These are phyloP conservation scores for Centroberyx gerrardi DNA, from an alignment of 2,797 vertebrate genomes.

Conservation along the genomic window DNA sequence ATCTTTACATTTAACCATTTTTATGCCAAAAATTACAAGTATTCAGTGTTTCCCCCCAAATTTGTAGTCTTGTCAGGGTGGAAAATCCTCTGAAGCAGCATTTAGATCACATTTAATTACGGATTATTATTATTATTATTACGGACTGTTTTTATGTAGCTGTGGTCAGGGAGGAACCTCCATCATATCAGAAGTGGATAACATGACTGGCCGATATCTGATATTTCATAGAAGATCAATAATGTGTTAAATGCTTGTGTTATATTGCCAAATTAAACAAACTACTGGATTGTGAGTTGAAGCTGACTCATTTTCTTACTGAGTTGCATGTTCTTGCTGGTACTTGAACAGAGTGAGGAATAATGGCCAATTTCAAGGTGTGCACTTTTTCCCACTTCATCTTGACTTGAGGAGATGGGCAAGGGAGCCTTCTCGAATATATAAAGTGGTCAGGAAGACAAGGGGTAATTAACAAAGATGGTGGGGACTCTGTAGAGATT, in stretches of 20 bases:
- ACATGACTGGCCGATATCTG: too few relatives aligned
- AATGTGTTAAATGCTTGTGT: not conserved
- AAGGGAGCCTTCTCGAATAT: conserved; percentile 38
- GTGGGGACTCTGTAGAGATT: conserved; percentile 52
- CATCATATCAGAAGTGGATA: too few relatives aligned
- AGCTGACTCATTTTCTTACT: not conserved
- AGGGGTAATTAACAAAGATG: conserved; percentile 76
- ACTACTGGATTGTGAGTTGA: not conserved
- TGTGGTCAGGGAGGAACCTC: too few relatives aligned
- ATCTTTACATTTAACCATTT: too few relatives aligned
- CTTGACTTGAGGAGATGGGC: conserved; percentile 46
- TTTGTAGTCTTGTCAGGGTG: too few relatives aligned
- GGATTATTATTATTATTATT: too few relatives aligned
- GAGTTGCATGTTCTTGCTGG: conserved; percentile 6
- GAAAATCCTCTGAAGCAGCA: too few relatives aligned
- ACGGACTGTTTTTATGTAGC: too few relatives aligned
- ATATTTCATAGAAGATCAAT: too few relatives aligned
- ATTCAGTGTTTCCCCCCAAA: too few relatives aligned
- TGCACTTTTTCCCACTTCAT: conserved; percentile 30
- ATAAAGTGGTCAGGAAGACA: conserved; percentile 42
- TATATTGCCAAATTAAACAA: not conserved
- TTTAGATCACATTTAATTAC: too few relatives aligned
- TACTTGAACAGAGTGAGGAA: conserved; percentile 52
- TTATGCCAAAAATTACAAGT: too few relatives aligned
- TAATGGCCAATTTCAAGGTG: conserved; percentile 53